Conservation (phyloP, 92 coral and sea anemone genomes). For the Diadumene lineata region DNA sequence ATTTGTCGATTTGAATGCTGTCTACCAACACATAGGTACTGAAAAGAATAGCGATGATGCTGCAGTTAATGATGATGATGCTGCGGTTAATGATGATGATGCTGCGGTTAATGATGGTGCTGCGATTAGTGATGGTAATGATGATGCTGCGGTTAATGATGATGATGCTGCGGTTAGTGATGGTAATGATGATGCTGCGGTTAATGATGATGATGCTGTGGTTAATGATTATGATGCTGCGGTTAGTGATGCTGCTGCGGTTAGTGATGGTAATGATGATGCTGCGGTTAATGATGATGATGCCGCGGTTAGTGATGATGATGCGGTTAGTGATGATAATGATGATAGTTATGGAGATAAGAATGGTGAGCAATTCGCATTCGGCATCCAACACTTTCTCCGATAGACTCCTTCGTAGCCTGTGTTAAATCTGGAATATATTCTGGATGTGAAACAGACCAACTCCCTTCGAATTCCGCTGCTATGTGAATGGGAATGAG, state of each 20-base stretch:
- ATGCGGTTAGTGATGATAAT: not conserved
- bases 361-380: too few relatives aligned
- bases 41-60: too few relatives aligned
- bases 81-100: not conserved
- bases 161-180: not conserved
- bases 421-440: too few relatives aligned
- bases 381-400: too few relatives aligned
- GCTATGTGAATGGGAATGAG: too few relatives aligned
- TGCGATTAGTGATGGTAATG: not conserved
- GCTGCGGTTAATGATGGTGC: not conserved
- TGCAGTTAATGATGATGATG: not conserved
- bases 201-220: not conserved
- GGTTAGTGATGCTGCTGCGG: not conserved
- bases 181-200: not conserved
- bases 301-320: not conserved
- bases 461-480: too few relatives aligned
- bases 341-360: not conserved
- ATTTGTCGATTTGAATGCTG: slow-evolving; percentile 60
- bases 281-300: not conserved
- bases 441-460: too few relatives aligned
- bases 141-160: not conserved
- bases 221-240: not conserved
- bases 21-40: slow-evolving; percentile 53
- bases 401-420: too few relatives aligned
- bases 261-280: not conserved